Evolutionary conservation across 2,888 invertebrate species (phyloP).

Genomic region (Hermaeophaga mercurialis): DNA sequence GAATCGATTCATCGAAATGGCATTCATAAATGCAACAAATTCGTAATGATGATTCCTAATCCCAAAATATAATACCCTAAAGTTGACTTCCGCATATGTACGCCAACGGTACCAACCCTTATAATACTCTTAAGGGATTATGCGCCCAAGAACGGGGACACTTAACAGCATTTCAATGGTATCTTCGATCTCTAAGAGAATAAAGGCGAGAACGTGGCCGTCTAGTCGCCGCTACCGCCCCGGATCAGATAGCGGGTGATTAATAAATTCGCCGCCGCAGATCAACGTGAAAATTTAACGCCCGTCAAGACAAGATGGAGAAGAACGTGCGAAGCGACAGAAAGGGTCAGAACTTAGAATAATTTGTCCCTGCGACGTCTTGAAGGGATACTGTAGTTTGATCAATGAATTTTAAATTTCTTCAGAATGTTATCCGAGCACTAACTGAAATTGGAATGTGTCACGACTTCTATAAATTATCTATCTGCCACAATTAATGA

Average conservation of each 20-base stretch:
- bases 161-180: constrained; percentile 30
- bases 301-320: constrained; percentile 45
- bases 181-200: constrained; percentile 34
- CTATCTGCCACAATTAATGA: not conserved
- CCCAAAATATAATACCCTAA: not conserved
- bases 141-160: constrained; percentile 5
- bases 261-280: constrained; percentile 47
- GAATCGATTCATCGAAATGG: too few relatives aligned
- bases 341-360: constrained; percentile 8
- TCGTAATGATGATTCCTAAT: not conserved
- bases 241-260: constrained; percentile 51
- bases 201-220: constrained; percentile 28
- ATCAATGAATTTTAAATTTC: constrained; percentile 12
- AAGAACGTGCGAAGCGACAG: constrained; percentile 1
- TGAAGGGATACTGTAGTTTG: constrained; percentile 2
- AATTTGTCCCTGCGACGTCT: constrained; percentile 12
- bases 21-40: not conserved
- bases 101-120: constrained; percentile 5
- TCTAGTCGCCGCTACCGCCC: constrained; percentile 40
- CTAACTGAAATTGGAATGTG: constrained; percentile 7
- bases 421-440: not conserved
- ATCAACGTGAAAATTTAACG: constrained; percentile 51
- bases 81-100: constrained; percentile 1
- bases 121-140: constrained; percentile 11
- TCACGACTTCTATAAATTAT: not conserved